phyloP scores from a whole-genome alignment of 2,113 vertebrate genomes.

The Collichthys lucidus region DNA sequence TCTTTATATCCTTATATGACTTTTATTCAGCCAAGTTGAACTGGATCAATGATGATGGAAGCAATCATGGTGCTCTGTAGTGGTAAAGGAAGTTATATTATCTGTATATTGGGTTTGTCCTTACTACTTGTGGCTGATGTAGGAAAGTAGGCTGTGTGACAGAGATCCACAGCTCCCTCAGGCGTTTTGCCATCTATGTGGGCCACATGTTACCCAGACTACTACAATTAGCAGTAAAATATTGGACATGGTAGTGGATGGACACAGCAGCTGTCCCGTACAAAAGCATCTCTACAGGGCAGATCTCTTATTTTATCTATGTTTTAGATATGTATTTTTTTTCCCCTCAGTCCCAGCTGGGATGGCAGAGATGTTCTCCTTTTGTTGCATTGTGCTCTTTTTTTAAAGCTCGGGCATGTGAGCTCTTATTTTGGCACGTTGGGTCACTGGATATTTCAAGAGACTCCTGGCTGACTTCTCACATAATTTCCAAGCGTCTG shows the following conservation, averaged over 20 bases:
- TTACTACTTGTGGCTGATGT: conserved; percentile 44
- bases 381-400: not conserved
- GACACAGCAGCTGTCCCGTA: conserved; percentile 19
- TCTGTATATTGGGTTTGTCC: conserved; percentile 4
- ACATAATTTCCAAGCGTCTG: conserved; percentile 25
- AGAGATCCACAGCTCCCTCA: conserved; percentile 52
- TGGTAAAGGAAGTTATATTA: not conserved
- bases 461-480: conserved; percentile 53
- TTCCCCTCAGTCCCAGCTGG: not conserved
- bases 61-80: not conserved
- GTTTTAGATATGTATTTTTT: too few species aligned
- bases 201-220: conserved; percentile 74
- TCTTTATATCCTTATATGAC: too few species aligned
- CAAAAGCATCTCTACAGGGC: conserved; percentile 16
- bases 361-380: not conserved
- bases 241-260: conserved; percentile 49
- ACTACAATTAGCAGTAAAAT: conserved; percentile 62
- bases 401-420: conserved; percentile 19
- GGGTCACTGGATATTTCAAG: conserved; percentile 34
- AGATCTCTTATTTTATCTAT: not conserved
- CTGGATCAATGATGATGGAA: not conserved
- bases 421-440: conserved; percentile 38
- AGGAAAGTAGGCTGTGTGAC: conserved; percentile 49
- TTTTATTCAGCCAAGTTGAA: too few species aligned
- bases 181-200: conserved; percentile 73